These are phyloP conservation scores for Epinephelus lanceolatus DNA, from an alignment of 2,113 vertebrate species.

Conservation along the genomic window DNA sequence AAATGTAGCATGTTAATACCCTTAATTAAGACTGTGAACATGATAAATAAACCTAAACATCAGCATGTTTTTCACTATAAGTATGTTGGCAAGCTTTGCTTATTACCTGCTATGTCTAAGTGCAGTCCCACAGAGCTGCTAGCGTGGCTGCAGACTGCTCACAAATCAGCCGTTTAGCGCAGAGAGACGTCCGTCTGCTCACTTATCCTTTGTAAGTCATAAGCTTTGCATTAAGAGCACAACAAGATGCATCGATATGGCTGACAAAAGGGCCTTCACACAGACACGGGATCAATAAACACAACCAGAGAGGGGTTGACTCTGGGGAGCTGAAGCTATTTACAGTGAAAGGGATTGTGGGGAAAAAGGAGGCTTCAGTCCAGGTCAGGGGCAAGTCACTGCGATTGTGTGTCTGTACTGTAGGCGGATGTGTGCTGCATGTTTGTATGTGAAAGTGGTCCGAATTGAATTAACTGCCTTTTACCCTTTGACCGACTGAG, in stretches of 20 bases:
- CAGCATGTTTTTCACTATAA: background rate
- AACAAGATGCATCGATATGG: constrained; percentile 23
- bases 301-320: constrained; percentile 24
- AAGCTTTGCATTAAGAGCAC: constrained; percentile 26
- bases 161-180: constrained; percentile 10
- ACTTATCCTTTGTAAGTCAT: constrained; percentile 37
- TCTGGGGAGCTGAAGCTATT: constrained; percentile 61
- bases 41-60: background rate
- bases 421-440: constrained; percentile 1
- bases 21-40: background rate
- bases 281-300: constrained; percentile 62
- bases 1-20: background rate
- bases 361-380: constrained; percentile 9
- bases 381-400: background rate
- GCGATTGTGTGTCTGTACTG: constrained; percentile 9
- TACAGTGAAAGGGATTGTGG: constrained; percentile 58
- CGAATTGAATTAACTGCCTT: constrained; percentile 57
- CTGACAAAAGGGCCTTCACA: constrained; percentile 35
- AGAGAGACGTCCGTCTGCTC: constrained; percentile 7
- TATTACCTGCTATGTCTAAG: background rate
- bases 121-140: background rate
- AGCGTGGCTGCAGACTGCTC: background rate
- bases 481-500: constrained; percentile 52
- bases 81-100: background rate
- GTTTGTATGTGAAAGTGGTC: constrained; percentile 44